phyloP scores from a whole-genome alignment of 2,113 vertebrate genomes.

The Apodemus speciosus region DNA sequence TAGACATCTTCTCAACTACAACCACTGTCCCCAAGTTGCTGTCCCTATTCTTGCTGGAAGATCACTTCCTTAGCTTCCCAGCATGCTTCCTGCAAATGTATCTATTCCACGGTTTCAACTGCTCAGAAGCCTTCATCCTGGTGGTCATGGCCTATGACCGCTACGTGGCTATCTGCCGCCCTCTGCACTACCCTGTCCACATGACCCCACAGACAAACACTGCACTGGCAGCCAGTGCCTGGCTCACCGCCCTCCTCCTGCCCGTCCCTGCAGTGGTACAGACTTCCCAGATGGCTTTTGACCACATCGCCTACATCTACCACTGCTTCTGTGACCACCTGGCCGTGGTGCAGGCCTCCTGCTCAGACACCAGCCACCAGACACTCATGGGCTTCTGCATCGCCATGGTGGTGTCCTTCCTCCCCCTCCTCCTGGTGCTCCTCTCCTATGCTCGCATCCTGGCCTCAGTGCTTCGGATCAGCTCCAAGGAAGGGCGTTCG shows the following conservation, averaged over 20 bases:
- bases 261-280: neutral
- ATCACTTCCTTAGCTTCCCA: constrained; percentile 27
- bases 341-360: constrained; percentile 52
- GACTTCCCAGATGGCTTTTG: constrained; percentile 43
- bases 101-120: neutral
- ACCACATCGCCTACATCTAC: neutral
- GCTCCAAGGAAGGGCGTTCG: constrained; percentile 33
- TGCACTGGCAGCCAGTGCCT: constrained; percentile 27
- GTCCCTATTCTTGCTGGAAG: neutral
- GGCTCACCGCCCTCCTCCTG: constrained; percentile 31
- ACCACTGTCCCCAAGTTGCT: constrained; percentile 70
- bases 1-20: constrained; percentile 72
- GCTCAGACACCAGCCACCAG: neutral
- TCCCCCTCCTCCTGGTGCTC: constrained; percentile 52
- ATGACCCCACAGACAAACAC: constrained; percentile 63
- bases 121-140: constrained; percentile 67
- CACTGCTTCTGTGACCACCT: constrained; percentile 72
- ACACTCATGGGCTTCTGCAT: constrained; percentile 65
- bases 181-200: constrained; percentile 24
- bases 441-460: constrained; percentile 43
- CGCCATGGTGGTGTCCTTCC: neutral
- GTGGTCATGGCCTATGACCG: constrained; percentile 72
- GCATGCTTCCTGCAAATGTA: constrained; percentile 77
- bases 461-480: neutral
- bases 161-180: constrained; percentile 66